These are phyloP conservation scores for Caradrina clavipalpis DNA, from an alignment of 2,888 invertebrate species.

Conservation along the genomic window DNA sequence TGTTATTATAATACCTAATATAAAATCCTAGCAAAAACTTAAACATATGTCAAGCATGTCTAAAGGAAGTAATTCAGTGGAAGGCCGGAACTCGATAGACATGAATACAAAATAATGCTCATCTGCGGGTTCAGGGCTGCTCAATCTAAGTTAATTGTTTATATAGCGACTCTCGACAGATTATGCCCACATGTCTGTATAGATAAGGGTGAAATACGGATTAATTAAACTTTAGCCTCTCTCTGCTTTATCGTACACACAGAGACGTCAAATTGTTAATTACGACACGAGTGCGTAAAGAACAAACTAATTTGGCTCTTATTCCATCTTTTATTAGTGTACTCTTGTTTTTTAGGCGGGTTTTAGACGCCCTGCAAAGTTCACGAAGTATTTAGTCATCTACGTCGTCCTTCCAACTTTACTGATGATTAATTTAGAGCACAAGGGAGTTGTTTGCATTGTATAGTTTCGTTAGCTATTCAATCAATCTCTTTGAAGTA, in stretches of 20 bases:
- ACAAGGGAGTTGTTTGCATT: background rate
- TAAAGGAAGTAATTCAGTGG: constrained; percentile 10
- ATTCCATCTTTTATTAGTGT: constrained; percentile 39
- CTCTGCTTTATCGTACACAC: constrained; percentile 36
- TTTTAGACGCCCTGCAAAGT: constrained; percentile 15
- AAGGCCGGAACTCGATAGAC: constrained; percentile 24
- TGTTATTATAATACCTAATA: background rate
- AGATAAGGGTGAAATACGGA: constrained; percentile 64
- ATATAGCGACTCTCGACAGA: constrained; percentile 58
- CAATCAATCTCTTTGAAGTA: constrained; percentile 4
- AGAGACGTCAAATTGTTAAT: constrained; percentile 57
- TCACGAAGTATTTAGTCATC: constrained; percentile 10
- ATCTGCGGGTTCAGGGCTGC: constrained; percentile 47
- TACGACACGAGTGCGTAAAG: constrained; percentile 44
- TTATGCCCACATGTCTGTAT: constrained; percentile 58
- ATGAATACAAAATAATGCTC: constrained; percentile 38
- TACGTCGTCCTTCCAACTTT: constrained; percentile 1
- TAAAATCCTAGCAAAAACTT: background rate
- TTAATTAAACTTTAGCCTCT: constrained; percentile 65
- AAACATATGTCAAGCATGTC: background rate
- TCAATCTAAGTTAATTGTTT: constrained; percentile 62
- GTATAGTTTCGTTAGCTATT: background rate
- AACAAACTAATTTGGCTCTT: constrained; percentile 39
- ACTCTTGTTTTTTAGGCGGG: constrained; percentile 15
- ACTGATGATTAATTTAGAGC: background rate